Conservation (phyloP, 30 jellyfish, hydroid and myxozoan species). For the Chironex yamaguchii region DNA sequence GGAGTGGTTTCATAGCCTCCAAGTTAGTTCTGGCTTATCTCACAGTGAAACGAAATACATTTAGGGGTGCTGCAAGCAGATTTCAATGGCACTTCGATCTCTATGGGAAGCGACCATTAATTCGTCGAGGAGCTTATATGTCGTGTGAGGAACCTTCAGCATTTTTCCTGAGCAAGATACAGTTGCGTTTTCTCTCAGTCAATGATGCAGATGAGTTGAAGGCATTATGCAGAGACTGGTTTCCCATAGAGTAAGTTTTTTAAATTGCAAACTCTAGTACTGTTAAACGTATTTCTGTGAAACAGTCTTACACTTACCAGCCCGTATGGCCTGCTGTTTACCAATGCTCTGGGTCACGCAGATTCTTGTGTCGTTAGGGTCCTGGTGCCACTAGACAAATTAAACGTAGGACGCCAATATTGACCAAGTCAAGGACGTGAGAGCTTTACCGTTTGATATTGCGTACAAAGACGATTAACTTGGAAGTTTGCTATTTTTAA, state of each 20-base stretch:
- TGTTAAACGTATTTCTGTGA: no score
- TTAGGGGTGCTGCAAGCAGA: neutral
- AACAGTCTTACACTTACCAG: no score
- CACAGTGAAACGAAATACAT: neutral
- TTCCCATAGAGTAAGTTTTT: conserved; percentile 87
- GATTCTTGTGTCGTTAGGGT: no score
- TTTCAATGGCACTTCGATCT: neutral
- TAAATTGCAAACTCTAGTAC: neutral
- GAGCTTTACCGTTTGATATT: no score
- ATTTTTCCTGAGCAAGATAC: conserved; percentile 75
- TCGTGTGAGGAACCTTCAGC: conserved; percentile 13
- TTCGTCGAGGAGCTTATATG: neutral
- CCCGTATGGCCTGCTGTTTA: no score
- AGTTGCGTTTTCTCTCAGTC: conserved; percentile 67
- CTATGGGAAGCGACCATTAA: neutral
- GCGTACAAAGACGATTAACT: no score
- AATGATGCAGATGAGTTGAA: conserved; percentile 79
- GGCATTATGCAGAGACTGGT: conserved; percentile 91
- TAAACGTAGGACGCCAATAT: no score
- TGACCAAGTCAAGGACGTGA: no score
- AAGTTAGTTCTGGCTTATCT: neutral
- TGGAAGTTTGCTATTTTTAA: no score
- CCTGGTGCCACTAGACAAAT: no score
- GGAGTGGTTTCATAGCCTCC: no score
- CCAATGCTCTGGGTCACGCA: no score